Percentiles rank a stretch among this genome's conserved stretches.
phyloP scores from a whole-genome alignment of 1,140 invertebrate species.

The Batillaria attramentaria region DNA sequence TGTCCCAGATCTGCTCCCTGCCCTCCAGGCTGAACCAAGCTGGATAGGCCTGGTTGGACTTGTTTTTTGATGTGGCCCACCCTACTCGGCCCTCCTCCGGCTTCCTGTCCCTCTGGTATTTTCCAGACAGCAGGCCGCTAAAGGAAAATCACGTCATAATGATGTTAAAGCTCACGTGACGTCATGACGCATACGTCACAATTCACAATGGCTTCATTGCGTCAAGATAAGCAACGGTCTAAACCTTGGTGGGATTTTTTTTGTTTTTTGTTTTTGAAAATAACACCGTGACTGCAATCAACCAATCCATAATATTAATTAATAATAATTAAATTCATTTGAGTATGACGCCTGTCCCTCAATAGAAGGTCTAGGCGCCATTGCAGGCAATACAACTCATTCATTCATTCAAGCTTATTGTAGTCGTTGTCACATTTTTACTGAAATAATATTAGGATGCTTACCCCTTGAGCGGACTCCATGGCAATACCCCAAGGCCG shows the following conservation, averaged over 20 bases:
- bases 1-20: slow-evolving; percentile 27
- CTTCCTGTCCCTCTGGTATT: slow-evolving; percentile 12
- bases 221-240: too few species aligned
- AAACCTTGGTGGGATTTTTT: not conserved
- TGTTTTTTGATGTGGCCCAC: not conserved
- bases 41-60: not conserved
- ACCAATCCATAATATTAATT: not conserved
- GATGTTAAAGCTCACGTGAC: not conserved
- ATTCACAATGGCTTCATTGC: too few species aligned
- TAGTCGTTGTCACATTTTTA: not conserved
- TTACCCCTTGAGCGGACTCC: slow-evolving; percentile 62
- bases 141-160: not conserved
- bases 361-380: not conserved
- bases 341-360: too few species aligned
- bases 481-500: slow-evolving; percentile 58
- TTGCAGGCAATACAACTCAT: not conserved
- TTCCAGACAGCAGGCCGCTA: slow-evolving; percentile 42
- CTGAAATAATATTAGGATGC: not conserved
- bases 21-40: not conserved
- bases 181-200: too few species aligned
- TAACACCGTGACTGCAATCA: not conserved
- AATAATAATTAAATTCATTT: not conserved
- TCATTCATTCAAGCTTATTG: not conserved
- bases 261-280: not conserved
- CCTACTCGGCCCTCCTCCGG: slow-evolving; percentile 36